Evolutionary conservation across 2,113 vertebrate genomes (phyloP).

Genomic region (Xiphophorus hellerii): DNA sequence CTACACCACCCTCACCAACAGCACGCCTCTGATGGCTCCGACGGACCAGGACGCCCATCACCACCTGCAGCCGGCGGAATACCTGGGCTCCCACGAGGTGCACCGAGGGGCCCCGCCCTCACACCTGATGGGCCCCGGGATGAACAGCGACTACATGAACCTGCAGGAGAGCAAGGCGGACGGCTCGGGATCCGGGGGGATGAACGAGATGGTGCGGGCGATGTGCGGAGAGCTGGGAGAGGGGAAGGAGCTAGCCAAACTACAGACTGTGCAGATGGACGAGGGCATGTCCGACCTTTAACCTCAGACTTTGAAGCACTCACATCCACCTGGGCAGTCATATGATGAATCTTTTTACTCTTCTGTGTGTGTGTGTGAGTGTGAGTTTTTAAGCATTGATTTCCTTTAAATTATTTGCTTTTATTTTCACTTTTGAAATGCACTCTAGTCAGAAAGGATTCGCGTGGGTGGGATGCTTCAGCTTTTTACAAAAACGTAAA

Average conservation of each 20-base stretch:
- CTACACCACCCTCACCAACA: constrained; percentile 78
- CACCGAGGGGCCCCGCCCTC: constrained; percentile 78
- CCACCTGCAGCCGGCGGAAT: constrained; percentile 78
- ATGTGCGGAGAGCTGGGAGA: constrained; percentile 95
- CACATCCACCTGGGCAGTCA: constrained; percentile 42
- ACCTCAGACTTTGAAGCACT: constrained; percentile 69
- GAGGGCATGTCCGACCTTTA: constrained; percentile 96
- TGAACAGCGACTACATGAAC: constrained; percentile 89
- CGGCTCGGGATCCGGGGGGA: constrained; percentile 78
- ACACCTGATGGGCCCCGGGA: constrained; percentile 83
- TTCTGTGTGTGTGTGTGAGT: constrained; percentile 59
- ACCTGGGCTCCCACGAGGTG: constrained; percentile 80
- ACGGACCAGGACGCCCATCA: constrained; percentile 62
- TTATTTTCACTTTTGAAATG: constrained; percentile 72
- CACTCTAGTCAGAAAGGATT: constrained; percentile 66
- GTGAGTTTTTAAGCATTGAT: constrained; percentile 59
- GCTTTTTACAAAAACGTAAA: constrained; percentile 34
- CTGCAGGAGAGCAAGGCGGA: constrained; percentile 84
- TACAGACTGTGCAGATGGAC: constrained; percentile 97
- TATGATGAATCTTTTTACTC: constrained; percentile 68
- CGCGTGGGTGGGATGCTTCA: constrained; percentile 46
- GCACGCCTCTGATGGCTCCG: constrained; percentile 70
- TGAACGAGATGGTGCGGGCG: constrained; percentile 87
- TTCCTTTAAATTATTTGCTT: constrained; percentile 79
- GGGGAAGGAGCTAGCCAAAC: constrained; percentile 97